Percentiles rank a stretch among this genome's conserved stretches.
phyloP scores from a whole-genome alignment of 2,888 invertebrate species.

The Heteromurus nitidus region DNA sequence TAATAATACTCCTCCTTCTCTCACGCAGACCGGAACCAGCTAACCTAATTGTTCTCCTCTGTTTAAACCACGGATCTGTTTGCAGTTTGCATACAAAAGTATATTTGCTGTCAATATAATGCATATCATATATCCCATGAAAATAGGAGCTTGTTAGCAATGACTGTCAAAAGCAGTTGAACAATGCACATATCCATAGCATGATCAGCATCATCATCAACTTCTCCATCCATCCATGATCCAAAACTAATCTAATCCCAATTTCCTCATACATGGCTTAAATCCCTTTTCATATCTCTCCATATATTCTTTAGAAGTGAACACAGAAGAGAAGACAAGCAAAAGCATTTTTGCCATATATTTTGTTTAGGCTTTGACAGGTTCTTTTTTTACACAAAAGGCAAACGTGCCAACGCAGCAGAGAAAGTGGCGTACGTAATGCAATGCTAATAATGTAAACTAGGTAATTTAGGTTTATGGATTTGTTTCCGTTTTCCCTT shows the following conservation, averaged over 20 bases:
- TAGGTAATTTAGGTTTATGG: constrained; percentile 56
- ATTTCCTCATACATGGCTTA: too few species aligned
- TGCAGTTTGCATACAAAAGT: not conserved
- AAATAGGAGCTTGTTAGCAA: not conserved
- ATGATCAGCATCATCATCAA: too few species aligned
- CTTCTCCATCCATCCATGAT: not conserved
- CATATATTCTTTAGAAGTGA: too few species aligned
- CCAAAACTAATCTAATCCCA: too few species aligned
- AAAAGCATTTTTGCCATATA: not conserved
- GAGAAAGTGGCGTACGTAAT: too few species aligned
- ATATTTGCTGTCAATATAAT: not conserved
- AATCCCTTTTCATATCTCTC: too few species aligned
- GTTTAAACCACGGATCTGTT: not conserved
- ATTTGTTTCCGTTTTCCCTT: constrained; percentile 35
- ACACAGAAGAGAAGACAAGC: too few species aligned
- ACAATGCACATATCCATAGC: not conserved
- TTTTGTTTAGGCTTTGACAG: not conserved
- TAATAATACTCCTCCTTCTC: not conserved
- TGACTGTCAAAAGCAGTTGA: not conserved
- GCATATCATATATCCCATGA: not conserved
- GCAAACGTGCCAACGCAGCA: too few species aligned
- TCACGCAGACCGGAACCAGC: not conserved
- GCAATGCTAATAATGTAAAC: constrained; percentile 51
- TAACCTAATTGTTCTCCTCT: constrained; percentile 14
- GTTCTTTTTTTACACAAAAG: too few species aligned